These are phyloP conservation scores for Polydrusus pterygomalis DNA, from an alignment of 2,888 invertebrate species.

Conservation along the genomic window DNA sequence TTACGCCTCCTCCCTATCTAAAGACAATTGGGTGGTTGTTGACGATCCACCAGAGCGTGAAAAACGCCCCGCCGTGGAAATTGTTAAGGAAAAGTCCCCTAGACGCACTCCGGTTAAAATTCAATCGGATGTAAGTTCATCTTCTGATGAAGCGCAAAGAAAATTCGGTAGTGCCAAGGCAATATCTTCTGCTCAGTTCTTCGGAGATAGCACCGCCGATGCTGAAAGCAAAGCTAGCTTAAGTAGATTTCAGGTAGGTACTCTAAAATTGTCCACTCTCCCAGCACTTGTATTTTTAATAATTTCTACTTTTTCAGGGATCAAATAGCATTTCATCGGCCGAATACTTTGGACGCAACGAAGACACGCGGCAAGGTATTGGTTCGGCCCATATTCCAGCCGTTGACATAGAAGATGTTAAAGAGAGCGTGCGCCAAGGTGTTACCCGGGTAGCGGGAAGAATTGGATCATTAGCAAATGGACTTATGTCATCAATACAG, in stretches of 20 bases:
- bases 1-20: conserved; percentile 50
- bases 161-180: conserved; percentile 98
- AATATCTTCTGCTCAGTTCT: conserved; percentile 98
- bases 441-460: conserved; percentile 98
- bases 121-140: conserved; percentile 8
- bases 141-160: conserved; percentile 86
- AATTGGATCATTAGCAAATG: conserved; percentile 94
- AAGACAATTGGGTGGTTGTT: conserved; percentile 71
- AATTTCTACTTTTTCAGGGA: conserved; percentile 75
- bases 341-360: conserved; percentile 84
- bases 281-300: too few relatives aligned
- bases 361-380: conserved; percentile 32
- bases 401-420: conserved; percentile 95
- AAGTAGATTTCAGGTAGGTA: conserved; percentile 78
- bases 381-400: conserved; percentile 42
- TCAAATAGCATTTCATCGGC: conserved; percentile 96
- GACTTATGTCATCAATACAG: conserved; percentile 94
- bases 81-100: conserved; percentile 35
- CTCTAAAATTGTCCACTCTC: not conserved
- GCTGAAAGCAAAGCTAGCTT: conserved; percentile 77
- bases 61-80: conserved; percentile 46
- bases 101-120: conserved; percentile 7
- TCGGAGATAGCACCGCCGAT: conserved; percentile 82
- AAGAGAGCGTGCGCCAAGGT: conserved; percentile 96
- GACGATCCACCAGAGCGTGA: conserved; percentile 65